Evolutionary conservation across 2,888 invertebrate genomes (phyloP).

Genomic region (Nemotelus nigrinus): DNA sequence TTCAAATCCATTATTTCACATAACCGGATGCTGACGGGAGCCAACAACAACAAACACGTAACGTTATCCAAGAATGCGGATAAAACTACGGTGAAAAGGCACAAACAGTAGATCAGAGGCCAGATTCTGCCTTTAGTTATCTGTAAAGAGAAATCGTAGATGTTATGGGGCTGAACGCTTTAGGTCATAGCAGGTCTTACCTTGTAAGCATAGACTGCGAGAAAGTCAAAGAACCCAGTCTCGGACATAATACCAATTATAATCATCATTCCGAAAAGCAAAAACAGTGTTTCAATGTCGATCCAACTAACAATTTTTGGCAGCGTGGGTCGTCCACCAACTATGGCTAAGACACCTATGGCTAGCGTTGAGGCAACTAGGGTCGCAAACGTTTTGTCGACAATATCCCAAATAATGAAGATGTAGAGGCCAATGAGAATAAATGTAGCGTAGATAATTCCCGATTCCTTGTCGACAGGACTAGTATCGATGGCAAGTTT

Average conservation of each 20-base stretch:
- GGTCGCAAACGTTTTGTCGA: constrained; percentile 79
- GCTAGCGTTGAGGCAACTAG: constrained; percentile 78
- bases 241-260: constrained; percentile 80
- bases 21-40: constrained; percentile 81
- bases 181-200: constrained; percentile 60
- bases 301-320: constrained; percentile 79
- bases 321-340: constrained; percentile 77
- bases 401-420: constrained; percentile 79
- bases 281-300: constrained; percentile 75
- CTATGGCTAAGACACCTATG: constrained; percentile 74
- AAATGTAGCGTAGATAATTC: constrained; percentile 76
- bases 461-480: constrained; percentile 72
- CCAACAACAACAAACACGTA: constrained; percentile 79
- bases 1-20: constrained; percentile 91
- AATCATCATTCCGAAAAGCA: constrained; percentile 84
- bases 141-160: constrained; percentile 59
- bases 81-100: constrained; percentile 74
- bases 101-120: constrained; percentile 78
- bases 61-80: constrained; percentile 83
- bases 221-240: constrained; percentile 81
- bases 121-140: constrained; percentile 76
- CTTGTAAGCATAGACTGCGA: constrained; percentile 76
- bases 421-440: constrained; percentile 80
- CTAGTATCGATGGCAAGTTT: constrained; percentile 71
- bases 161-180: too few relatives aligned